Conservation (phyloP, 2,113 vertebrate genomes). For the Gorsachius goisagi region DNA sequence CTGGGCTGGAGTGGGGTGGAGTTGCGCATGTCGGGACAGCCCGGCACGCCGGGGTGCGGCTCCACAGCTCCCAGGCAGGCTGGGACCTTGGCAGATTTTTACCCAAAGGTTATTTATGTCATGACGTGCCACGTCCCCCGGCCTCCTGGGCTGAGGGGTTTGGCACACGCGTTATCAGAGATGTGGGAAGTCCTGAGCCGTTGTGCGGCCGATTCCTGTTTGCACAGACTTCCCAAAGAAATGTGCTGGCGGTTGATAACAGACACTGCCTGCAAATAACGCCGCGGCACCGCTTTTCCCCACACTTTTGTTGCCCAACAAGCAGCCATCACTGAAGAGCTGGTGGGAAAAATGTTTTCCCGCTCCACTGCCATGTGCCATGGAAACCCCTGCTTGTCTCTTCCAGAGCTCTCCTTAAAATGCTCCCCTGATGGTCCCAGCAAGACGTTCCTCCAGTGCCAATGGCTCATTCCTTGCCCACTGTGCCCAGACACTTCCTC, state of each 20-base stretch:
- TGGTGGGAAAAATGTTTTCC: accelerated
- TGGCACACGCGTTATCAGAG: accelerated
- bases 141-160: neutral
- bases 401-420: neutral
- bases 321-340: accelerated
- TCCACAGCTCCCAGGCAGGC: neutral
- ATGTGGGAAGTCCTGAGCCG: neutral
- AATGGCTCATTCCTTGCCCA: accelerated
- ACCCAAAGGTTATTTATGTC: neutral
- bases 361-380: accelerated
- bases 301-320: accelerated
- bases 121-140: accelerated
- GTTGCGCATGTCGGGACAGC: accelerated
- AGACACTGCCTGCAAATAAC: neutral
- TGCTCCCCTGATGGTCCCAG: accelerated
- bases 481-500: neutral
- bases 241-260: neutral
- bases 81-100: neutral
- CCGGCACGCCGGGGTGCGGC: neutral
- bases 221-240: neutral
- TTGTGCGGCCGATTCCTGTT: neutral
- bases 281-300: accelerated
- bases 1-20: accelerated
- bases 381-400: no score
- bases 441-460: accelerated